Conservation (phyloP, 2,888 invertebrate species). For the Rosalia funebris region DNA sequence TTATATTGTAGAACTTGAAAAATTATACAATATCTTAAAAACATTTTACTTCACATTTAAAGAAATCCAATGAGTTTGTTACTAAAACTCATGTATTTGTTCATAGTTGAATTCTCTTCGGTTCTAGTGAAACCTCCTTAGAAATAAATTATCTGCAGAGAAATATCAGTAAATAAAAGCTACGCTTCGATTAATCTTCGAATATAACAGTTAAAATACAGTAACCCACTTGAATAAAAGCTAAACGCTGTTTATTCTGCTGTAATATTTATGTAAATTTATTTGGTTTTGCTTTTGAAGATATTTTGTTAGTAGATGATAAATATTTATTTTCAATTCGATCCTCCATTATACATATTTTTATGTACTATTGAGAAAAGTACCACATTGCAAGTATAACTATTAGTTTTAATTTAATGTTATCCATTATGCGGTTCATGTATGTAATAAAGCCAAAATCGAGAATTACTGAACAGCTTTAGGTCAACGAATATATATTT, state of each 20-base stretch:
- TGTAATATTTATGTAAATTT: conserved; percentile 2
- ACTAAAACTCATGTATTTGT: neutral
- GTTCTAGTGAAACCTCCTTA: conserved; percentile 1
- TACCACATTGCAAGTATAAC: too few relatives aligned
- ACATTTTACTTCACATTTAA: too few relatives aligned
- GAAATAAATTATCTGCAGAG: conserved; percentile 9
- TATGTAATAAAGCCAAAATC: too few relatives aligned
- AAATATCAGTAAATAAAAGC: conserved; percentile 10
- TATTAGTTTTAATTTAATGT: too few relatives aligned
- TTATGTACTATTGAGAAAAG: too few relatives aligned
- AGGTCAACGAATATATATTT: too few relatives aligned
- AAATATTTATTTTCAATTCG: conserved; percentile 5
- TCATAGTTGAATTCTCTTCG: neutral
- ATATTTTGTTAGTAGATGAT: conserved; percentile 1
- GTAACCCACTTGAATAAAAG: conserved; percentile 5
- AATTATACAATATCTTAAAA: too few relatives aligned
- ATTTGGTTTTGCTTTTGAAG: conserved; percentile 8
- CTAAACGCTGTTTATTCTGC: neutral
- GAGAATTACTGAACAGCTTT: too few relatives aligned
- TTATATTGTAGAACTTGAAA: too few relatives aligned
- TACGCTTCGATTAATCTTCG: conserved; percentile 8
- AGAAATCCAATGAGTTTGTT: too few relatives aligned
- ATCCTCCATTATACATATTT: neutral
- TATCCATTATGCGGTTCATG: too few relatives aligned
- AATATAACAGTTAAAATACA: conserved; percentile 5